Conservation (phyloP, 1,140 invertebrate species). For the Bombus superbus region DNA sequence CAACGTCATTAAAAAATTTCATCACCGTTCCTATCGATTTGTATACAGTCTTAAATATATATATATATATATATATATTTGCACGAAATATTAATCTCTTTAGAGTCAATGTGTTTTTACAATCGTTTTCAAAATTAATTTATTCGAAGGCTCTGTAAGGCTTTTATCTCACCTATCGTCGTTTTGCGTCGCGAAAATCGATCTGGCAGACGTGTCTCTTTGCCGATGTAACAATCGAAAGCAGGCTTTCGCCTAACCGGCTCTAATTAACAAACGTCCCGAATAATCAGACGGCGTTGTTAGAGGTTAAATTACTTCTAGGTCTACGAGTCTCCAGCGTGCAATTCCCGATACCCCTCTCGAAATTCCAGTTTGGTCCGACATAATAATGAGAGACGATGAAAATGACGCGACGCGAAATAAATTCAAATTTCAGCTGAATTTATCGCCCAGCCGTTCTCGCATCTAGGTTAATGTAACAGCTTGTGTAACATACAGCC, state of each 20-base stretch:
- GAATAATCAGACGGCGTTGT: not conserved
- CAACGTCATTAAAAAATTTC: too few relatives aligned
- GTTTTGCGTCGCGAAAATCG: not conserved
- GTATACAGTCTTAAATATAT: too few relatives aligned
- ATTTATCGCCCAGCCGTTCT: slow-evolving; percentile 8
- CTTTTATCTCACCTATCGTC: not conserved
- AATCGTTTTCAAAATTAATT: not conserved
- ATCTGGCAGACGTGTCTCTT: not conserved
- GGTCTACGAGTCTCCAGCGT: not conserved
- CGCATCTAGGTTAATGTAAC: slow-evolving; percentile 46
- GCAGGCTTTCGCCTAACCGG: not conserved
- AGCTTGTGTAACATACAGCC: slow-evolving; percentile 22
- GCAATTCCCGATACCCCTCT: slow-evolving; percentile 6
- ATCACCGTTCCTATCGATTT: too few relatives aligned
- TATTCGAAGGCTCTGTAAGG: not conserved
- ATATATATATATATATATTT: not conserved
- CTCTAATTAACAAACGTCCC: not conserved
- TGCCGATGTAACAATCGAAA: not conserved
- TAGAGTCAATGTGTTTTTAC: not conserved
- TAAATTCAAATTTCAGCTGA: slow-evolving; percentile 21
- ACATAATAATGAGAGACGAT: not conserved
- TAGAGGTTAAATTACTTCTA: slow-evolving; percentile 2
- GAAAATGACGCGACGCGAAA: slow-evolving; percentile 20
- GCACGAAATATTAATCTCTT: not conserved
- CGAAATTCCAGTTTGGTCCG: not conserved